phyloP scores from a whole-genome alignment of 2,888 invertebrate species.

The Opisthograptis luteolata region DNA sequence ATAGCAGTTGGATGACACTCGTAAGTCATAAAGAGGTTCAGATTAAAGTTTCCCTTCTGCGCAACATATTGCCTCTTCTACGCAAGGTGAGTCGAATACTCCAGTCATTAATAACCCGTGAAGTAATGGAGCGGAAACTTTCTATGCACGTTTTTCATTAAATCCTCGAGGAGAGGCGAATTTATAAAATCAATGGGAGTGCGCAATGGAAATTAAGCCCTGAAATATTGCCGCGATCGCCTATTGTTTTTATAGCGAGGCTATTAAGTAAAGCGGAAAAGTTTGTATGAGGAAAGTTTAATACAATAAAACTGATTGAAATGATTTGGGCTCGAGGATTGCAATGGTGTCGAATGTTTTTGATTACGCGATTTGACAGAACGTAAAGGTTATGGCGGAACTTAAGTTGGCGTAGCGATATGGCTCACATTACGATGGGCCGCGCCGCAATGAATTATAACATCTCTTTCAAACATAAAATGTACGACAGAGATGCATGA shows the following conservation, averaged over 20 bases:
- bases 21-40: too few relatives aligned
- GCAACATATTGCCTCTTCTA: conserved; percentile 6
- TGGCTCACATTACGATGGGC: too few relatives aligned
- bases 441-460: too few relatives aligned
- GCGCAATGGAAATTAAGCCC: conserved; percentile 56
- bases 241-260: conserved; percentile 25
- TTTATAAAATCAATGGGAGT: conserved; percentile 64
- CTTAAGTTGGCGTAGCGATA: neutral
- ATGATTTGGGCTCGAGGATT: conserved; percentile 6
- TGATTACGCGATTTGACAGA: neutral
- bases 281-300: conserved; percentile 23
- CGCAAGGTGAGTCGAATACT: conserved; percentile 46
- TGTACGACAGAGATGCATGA: too few relatives aligned
- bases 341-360: conserved; percentile 9
- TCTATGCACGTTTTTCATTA: conserved; percentile 77
- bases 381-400: too few relatives aligned
- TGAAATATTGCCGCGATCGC: conserved; percentile 41
- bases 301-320: conserved; percentile 19
- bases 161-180: conserved; percentile 56
- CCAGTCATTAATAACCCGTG: conserved; percentile 62
- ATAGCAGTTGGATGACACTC: too few relatives aligned
- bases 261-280: conserved; percentile 27
- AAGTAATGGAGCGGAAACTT: conserved; percentile 66
- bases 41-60: conserved; percentile 19
- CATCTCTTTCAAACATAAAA: too few relatives aligned